Evolutionary conservation across 2,113 vertebrate species (phyloP).

Genomic region (Delphinus delphis): DNA sequence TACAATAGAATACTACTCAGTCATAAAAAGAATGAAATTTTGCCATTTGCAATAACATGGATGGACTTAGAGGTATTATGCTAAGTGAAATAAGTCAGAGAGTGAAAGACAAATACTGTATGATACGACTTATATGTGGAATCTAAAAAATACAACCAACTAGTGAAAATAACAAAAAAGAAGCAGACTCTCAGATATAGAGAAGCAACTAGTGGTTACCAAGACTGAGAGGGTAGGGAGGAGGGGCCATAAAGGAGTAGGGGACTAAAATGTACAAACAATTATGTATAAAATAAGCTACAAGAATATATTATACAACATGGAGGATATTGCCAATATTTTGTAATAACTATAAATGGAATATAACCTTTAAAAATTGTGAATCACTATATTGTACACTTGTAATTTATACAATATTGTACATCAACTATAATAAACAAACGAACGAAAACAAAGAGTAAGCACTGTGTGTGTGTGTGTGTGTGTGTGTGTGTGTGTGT

Average conservation of each 20-base stretch:
- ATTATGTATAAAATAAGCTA: neutral
- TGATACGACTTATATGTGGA: neutral
- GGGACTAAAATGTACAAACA: neutral
- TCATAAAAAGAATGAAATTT: neutral
- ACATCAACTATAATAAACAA: neutral
- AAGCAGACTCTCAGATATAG: neutral
- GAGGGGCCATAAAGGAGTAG: fast-evolving
- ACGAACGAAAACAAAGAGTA: neutral
- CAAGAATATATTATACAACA: neutral
- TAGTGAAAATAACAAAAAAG: neutral
- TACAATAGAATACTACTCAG: neutral
- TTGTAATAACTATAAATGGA: neutral
- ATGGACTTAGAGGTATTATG: neutral
- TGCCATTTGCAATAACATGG: neutral
- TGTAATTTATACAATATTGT: neutral
- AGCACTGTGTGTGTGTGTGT: neutral
- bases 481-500: neutral
- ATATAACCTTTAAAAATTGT: neutral
- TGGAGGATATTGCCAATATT: neutral
- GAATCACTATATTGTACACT: neutral
- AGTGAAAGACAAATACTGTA: neutral
- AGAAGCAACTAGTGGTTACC: neutral
- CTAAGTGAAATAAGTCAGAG: neutral
- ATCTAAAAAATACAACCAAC: neutral
- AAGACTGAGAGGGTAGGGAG: neutral